These are phyloP conservation scores for Anomalospiza imberbis DNA, from an alignment of 2,797 vertebrate species.

Conservation along the genomic window DNA sequence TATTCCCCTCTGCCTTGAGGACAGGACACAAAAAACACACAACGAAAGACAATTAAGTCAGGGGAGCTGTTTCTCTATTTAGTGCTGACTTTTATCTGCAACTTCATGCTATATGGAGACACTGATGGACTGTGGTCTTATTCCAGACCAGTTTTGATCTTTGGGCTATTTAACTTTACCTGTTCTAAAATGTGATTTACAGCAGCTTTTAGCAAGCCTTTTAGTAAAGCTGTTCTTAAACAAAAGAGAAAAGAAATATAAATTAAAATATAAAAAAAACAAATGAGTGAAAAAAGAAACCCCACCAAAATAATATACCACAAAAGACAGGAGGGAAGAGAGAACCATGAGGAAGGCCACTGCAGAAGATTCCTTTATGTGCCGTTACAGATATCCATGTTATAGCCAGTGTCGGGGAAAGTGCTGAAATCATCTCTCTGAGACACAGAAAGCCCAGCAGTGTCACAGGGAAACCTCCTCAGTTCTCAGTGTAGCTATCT, in stretches of 20 bases:
- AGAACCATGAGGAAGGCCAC: background rate
- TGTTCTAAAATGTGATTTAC: background rate
- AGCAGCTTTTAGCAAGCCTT: background rate
- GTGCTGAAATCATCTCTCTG: background rate
- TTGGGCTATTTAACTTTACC: background rate
- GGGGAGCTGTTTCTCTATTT: background rate
- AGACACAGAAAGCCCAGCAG: background rate
- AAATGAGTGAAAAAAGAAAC: background rate
- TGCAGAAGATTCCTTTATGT: background rate
- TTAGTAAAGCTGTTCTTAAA: background rate
- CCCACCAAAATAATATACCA: too few species aligned
- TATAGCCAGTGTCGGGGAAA: rapidly evolving
- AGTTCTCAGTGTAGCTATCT: background rate
- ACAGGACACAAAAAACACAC: background rate
- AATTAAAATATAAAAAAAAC: background rate
- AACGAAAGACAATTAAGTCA: background rate
- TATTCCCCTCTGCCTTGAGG: background rate
- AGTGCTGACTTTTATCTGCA: background rate
- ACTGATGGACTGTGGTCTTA: background rate
- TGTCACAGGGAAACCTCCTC: background rate
- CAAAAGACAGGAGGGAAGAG: background rate
- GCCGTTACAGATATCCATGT: background rate
- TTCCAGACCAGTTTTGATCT: background rate
- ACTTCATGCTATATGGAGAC: background rate
- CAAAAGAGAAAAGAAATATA: background rate